Base-by-base conservation (phyloP, 2,888 invertebrate species). In the Chymomyza procnemis region DNA sequence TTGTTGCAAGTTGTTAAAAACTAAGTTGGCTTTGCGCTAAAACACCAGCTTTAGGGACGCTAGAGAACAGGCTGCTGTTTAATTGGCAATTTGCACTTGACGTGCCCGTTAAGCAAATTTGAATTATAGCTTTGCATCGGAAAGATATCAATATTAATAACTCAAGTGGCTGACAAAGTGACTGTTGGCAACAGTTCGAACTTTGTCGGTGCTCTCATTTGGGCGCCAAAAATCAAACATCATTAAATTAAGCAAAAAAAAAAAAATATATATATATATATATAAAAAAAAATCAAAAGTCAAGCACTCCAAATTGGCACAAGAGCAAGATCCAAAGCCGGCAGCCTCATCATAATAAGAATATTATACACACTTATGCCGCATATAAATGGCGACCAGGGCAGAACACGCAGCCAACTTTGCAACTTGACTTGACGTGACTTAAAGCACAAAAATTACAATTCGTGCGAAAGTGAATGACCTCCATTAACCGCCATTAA, bases 401-500 rank as follows among this genome's bases (percentile, higher is more conserved):
- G 69, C 66, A 76, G 74, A 80, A 67, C 69, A 56, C 56, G 64
- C 64, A 54, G 73, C 78, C 66, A 66, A 73, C 68, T 79, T 75
- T 75, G 71, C 75, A 78, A 78, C 78, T 84, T 71, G 79, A 72
- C 73, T 80, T 75, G 57, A 72, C 73, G 78, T 75, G 57, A 78
- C 81, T 84, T 81, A 81, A 86, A 86, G 81, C 77, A 84, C 78
- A 80, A 78, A 85, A 79, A 87, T 86, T 88, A 88, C 88, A 87
- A 86, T 90, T 89, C 90, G 89, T 89, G 87, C 89, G 90, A 90
- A 90, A 90, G 90, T 90, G 90, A 90, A 90, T 90, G 90, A 90
- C 90, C 90, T 90, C 90, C 89, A 90, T 89, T 90, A 90, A 90
- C 90, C 90, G 89, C 87, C 89, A 89, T 89, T 89, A 89, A 87